Evolutionary conservation across 35 echinoderm and acorn worm species (phyloP), one percentile per base, ranked within the genome.

Genomic region (Ophioderma brevispina): DNA sequence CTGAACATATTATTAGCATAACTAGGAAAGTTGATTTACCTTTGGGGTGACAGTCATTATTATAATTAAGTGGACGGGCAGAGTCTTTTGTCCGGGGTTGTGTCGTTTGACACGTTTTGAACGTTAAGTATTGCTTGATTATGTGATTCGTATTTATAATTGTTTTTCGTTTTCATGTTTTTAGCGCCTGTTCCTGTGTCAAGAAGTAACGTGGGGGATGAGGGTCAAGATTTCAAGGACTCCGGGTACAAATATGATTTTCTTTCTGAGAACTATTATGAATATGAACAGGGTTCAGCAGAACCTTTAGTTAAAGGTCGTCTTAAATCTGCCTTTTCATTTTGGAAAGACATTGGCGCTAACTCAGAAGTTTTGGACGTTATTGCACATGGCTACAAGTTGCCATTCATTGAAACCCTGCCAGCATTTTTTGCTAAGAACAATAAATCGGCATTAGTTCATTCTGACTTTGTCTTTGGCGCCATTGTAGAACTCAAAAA

Each of bases 221-320:
- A n/a, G n/a, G n/a, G n/a, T n/a, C n/a, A n/a, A n/a, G n/a, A n/a
- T n/a, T n/a, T n/a, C n/a, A n/a, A n/a, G n/a, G n/a, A n/a, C n/a
- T n/a, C n/a, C 15, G 59, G 59, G 59, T 70, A 70, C 59, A 25
- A 70, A 15, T 25, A 8, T 70, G 23, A 70, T 4, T 70, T 70
- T 15, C n/a, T 25, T n/a, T n/a, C n/a, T 70, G 4, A 15, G 15
- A 70, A 70, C 23, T 85, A 37, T 37, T 70, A 21, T 25, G 82
- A 85, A 64, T 85, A 85, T 39, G 55, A 85, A 64, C 83, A 85
- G 33, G 50, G 82, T 4, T 1, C 5, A n/a, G 2, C 82, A 10
- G 30, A 85, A 55, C 82, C 82, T 37, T 36, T 85, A 1, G 83
- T 85, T 1, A 31, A 56, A n/a, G 83, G 37, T 0, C 63, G 83